Evolutionary conservation across 2,888 invertebrate genomes (phyloP), one percentile per base, ranked within the genome.

Genomic region (Drosophila tripunctata): DNA sequence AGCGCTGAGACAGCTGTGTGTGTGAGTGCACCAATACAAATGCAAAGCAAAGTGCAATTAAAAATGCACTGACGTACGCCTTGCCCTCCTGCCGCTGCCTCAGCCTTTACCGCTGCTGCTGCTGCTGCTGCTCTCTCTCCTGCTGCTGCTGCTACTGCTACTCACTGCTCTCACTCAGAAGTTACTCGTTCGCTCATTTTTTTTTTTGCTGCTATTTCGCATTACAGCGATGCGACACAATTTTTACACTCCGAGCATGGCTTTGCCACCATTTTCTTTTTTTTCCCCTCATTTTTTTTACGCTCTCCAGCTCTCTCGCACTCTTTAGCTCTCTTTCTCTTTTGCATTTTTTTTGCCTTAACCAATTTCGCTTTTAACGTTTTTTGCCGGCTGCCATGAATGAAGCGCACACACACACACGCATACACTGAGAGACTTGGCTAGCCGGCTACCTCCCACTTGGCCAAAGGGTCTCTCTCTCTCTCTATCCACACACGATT

Each of bases 321-420:
- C 45, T 19, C 41, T 44, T 22, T 40, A n/a, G n/a, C 21, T 21
- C 21, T 22, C 17, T 21, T 31, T 50, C 55, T 6, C 30, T 17
- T 44, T 48, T 45, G n/a, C n/a, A n/a, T 47, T 36, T 14, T 38
- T 52, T 54, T 52, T 73, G 54, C 50, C 8, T 17, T 80, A 72
- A 71, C 71, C 83, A 85, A 85, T 85, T 85, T 86, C 88, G 85
- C 87, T 85, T 88, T 88, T 88, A 83, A 84, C 81, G 75, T 75
- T 79, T 85, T 75, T 76, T 82, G 83, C 86, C 88, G 81, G 84
- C 80, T 78, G 69, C 83, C 76, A 85, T 85, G 84, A 84, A 84
- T 88, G 84, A 85, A 85, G 79, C 84, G 52, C 67, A 77, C 87
- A 41, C 15, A 44, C 3, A 31, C 19, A 30, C 30, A 30, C n/a